Evolutionary conservation across 2,888 invertebrate genomes (phyloP).

Genomic region (Cryptophagus acutangulus): DNA sequence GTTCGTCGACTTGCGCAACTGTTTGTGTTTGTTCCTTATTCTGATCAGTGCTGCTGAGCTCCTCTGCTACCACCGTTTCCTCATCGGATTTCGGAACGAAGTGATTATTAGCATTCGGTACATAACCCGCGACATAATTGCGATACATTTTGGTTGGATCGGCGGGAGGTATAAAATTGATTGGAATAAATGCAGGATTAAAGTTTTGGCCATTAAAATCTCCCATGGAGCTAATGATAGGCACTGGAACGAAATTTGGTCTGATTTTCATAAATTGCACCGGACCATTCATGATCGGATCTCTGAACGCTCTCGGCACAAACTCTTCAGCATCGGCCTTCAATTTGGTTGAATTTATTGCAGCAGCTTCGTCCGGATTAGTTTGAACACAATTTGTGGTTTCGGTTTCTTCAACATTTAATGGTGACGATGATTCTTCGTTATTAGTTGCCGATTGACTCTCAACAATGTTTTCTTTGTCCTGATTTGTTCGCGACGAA

Average conservation of each 20-base stretch:
- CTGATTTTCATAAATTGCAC: constrained; percentile 38
- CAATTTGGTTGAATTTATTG: constrained; percentile 24
- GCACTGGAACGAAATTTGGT: constrained; percentile 41
- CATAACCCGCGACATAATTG: constrained; percentile 32
- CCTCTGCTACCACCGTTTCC: background rate
- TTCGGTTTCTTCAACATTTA: too few relatives aligned
- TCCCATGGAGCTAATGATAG: constrained; percentile 33
- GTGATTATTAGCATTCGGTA: constrained; percentile 21
- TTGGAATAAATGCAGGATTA: constrained; percentile 36
- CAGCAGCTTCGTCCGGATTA: too few relatives aligned
- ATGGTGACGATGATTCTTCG: too few relatives aligned
- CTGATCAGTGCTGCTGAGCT: background rate
- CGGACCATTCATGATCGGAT: constrained; percentile 27
- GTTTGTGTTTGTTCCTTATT: constrained; percentile 4
- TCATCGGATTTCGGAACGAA: constrained; percentile 21
- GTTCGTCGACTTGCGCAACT: too few relatives aligned
- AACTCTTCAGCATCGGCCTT: constrained; percentile 49
- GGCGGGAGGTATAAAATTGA: constrained; percentile 38
- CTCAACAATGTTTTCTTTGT: too few relatives aligned
- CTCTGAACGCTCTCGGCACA: constrained; percentile 42
- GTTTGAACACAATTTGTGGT: too few relatives aligned
- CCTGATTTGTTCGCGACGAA: too few relatives aligned
- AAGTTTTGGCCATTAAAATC: constrained; percentile 32
- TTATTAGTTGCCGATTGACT: too few relatives aligned
- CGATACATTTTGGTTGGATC: constrained; percentile 29